Percentiles rank a stretch among this genome's conserved stretches.
These are phyloP conservation scores for Adelphocoris suturalis DNA, from an alignment of 2,888 invertebrate species.

Conservation along the genomic window DNA sequence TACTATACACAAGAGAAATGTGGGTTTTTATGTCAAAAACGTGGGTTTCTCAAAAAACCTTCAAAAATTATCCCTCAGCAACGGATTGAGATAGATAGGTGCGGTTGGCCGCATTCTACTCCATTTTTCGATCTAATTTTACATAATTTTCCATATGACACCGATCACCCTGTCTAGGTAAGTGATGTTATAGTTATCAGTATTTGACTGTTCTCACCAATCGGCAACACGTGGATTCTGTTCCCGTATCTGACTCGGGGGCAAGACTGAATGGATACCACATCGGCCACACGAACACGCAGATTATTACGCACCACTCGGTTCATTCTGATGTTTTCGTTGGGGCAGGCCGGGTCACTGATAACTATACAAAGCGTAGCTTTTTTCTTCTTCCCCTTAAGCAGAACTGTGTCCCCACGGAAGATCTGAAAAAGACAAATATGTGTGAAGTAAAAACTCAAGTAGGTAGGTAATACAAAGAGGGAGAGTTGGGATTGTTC, in stretches of 20 bases:
- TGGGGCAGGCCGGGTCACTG: slow-evolving; percentile 95
- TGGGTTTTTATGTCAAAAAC: no score
- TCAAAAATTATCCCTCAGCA: no score
- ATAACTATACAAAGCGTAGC: slow-evolving; percentile 99
- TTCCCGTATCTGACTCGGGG: slow-evolving; percentile 98
- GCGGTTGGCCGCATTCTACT: no score
- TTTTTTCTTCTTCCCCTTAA: slow-evolving; percentile 97
- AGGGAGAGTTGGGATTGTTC: neutral
- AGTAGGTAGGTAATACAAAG: neutral
- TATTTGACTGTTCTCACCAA: slow-evolving; percentile 78
- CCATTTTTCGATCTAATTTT: no score
- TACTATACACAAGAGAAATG: no score
- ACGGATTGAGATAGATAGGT: no score
- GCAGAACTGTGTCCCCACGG: slow-evolving; percentile 96
- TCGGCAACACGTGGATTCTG: slow-evolving; percentile 97
- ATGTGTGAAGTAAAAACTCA: neutral
- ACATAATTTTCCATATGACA: no score
- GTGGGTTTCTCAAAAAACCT: no score
- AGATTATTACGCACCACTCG: slow-evolving; percentile 96
- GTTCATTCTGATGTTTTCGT: slow-evolving; percentile 99
- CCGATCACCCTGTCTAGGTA: no score
- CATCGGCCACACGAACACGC: slow-evolving; percentile 94
- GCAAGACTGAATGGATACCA: slow-evolving; percentile 95
- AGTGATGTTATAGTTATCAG: no score
- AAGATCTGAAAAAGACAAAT: slow-evolving; percentile 82